These are phyloP conservation scores for Crotalus horridus DNA, from an alignment of 2,113 vertebrate species.

Conservation along the genomic window DNA sequence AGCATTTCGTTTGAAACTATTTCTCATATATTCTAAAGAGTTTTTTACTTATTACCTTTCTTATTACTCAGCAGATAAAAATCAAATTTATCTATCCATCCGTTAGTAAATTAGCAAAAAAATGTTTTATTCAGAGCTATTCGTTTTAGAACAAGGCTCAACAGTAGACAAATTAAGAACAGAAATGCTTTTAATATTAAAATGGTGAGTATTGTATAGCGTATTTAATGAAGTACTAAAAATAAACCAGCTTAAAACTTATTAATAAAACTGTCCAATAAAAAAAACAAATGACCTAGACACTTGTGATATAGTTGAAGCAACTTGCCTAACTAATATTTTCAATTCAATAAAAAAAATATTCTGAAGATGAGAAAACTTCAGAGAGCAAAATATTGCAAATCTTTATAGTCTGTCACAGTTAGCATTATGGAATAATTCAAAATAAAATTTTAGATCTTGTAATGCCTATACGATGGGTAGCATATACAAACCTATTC, in stretches of 20 bases:
- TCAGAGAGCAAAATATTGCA: not conserved
- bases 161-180: not conserved
- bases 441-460: constrained; percentile 24
- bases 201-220: not conserved
- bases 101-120: not conserved
- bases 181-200: not conserved
- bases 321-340: not conserved
- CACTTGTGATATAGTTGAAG: not conserved
- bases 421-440: constrained; percentile 16
- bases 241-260: not conserved
- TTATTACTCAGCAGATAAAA: not conserved
- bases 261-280: not conserved
- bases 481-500: constrained; percentile 22
- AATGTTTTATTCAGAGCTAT: not conserved
- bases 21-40: not conserved
- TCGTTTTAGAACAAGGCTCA: not conserved
- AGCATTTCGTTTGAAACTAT: not conserved
- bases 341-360: not conserved
- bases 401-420: not conserved
- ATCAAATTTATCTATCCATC: not conserved
- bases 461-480: not conserved
- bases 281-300: not conserved
- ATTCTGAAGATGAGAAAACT: not conserved
- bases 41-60: not conserved
- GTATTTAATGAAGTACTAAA: not conserved